Evolutionary conservation across 2,797 vertebrate genomes (phyloP).

Genomic region (Tiaroga cobitis): DNA sequence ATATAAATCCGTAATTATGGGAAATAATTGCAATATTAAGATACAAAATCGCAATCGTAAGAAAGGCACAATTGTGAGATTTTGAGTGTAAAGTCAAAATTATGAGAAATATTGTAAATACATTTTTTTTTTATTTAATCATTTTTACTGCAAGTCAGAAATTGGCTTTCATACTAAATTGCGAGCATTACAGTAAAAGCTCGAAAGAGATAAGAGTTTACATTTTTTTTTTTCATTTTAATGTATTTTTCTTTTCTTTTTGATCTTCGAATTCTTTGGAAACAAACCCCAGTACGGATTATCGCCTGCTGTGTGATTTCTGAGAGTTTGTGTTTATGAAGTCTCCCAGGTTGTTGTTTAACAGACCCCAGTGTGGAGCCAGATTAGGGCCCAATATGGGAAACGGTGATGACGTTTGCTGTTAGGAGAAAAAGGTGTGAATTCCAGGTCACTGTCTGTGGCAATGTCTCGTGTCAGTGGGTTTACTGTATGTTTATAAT

Average conservation of each 20-base stretch:
- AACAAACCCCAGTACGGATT: constrained; percentile 29
- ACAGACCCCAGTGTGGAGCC: constrained; percentile 22
- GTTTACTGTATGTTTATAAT: constrained; percentile 19
- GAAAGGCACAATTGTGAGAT: background rate
- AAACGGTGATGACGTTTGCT: background rate
- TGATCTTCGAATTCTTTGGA: constrained; percentile 12
- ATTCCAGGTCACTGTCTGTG: constrained; percentile 12
- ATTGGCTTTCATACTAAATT: background rate
- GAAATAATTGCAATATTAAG: background rate
- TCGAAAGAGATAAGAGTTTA: background rate
- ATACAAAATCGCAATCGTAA: no score
- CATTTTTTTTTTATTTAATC: background rate
- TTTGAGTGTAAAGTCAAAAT: background rate
- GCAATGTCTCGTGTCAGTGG: background rate
- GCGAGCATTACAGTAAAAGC: background rate
- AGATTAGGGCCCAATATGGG: constrained; percentile 21
- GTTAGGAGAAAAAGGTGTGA: constrained; percentile 34
- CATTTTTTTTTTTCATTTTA: background rate
- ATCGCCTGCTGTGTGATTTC: constrained; percentile 40
- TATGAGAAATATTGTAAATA: background rate
- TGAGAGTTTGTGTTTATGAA: constrained; percentile 40
- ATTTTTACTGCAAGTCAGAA: background rate
- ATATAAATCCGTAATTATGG: background rate
- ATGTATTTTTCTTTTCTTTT: background rate
- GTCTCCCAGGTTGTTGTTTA: constrained; percentile 48